Evolutionary conservation across 2,888 invertebrate species (phyloP), one percentile per base, ranked within the genome.

Genomic region (Xylocampa areola): DNA sequence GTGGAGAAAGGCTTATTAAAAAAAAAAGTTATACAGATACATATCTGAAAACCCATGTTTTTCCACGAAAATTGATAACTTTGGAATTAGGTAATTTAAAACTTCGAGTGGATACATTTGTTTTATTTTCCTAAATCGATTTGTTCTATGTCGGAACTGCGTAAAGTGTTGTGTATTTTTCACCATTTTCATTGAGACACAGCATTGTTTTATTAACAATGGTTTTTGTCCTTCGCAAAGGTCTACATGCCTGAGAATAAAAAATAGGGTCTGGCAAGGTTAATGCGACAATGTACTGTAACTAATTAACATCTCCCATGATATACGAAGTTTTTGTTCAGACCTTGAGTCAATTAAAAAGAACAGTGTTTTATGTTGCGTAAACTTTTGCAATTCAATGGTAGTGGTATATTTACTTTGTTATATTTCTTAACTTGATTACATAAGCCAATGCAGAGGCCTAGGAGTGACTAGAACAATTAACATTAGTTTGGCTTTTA

Each of bases 251-350:
- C 73, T 84, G 82, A 71, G 79, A 85, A 84, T 77, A 79, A 81
- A 81, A 80, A 79, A 67, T 68, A 77, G 79, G 82, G 82, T 69
- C 74, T 68, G 72, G 58, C 83, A 84, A 88, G 86, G 88, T 85
- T 83, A 79, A 76, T 65, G 63, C 77, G 82, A 86, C 85, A 87
- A 85, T 86, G 84, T 77, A 79, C 47, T 77, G 78, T 80, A 67
- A 70, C 76, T 83, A 87, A 88, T 87, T 84, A 85, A 73, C 78
- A 79, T 80, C 58, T 70, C 68, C 75, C 64, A 73, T 74, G 54
- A 53, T 35, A 69, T 58, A 55, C 55, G 37, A 39, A 61, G 47
- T 59, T 67, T 72, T 74, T 62, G 62, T 62, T 55, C 45, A 59
- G 43, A 49, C 74, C 74, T 73, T 72, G 64, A 50, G 41, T 45